Conservation (phyloP, 2,797 vertebrate species). For the Melanotaenia maccullochi region DNA sequence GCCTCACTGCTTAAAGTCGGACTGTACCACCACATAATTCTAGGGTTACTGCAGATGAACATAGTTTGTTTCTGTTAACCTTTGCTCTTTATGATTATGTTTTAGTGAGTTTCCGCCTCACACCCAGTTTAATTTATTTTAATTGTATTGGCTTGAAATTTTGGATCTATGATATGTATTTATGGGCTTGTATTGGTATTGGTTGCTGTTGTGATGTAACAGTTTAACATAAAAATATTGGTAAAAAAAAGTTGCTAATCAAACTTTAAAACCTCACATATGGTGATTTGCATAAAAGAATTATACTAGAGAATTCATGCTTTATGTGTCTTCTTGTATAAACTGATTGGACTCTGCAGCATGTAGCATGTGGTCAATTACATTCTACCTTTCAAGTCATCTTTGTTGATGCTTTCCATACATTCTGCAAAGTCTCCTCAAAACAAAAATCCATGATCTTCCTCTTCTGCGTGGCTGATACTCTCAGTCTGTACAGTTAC, state of each 20-base stretch:
- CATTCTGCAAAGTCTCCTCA: no score
- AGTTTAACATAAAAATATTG: no score
- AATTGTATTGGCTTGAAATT: slow-evolving; percentile 24
- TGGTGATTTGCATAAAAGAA: not conserved
- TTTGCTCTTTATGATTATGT: slow-evolving; percentile 15
- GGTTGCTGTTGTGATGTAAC: slow-evolving; percentile 9
- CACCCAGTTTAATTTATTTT: slow-evolving; percentile 33
- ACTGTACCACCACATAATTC: slow-evolving; percentile 22
- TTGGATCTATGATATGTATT: slow-evolving; percentile 24
- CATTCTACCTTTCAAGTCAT: no score
- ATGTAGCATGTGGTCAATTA: no score
- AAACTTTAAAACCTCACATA: not conserved
- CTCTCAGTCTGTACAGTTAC: not conserved
- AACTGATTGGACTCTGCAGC: no score
- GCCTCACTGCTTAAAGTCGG: slow-evolving; percentile 21
- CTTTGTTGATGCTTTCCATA: no score
- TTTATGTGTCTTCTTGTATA: no score
- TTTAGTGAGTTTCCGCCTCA: slow-evolving; percentile 27
- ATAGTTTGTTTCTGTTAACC: slow-evolving; percentile 29
- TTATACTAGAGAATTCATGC: no score
- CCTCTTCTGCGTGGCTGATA: not conserved
- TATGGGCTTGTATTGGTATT: slow-evolving; percentile 10
- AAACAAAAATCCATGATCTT: no score
- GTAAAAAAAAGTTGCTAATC: not conserved
- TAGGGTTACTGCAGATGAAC: slow-evolving; percentile 28